Evolutionary conservation across 2,113 vertebrate species (phyloP).

Genomic region (Neolamprologus kungweensis): DNA sequence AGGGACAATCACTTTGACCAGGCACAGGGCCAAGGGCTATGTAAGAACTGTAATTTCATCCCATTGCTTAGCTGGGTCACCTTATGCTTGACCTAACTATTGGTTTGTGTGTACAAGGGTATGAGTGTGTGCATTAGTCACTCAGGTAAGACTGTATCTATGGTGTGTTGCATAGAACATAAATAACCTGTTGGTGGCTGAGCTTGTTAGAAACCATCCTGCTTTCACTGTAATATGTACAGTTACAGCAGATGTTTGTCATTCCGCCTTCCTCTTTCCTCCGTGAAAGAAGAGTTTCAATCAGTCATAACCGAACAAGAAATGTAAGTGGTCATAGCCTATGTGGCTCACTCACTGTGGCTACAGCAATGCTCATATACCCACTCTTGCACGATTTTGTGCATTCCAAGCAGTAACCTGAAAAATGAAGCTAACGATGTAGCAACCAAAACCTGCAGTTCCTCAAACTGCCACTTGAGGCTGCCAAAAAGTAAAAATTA

Average conservation of each 20-base stretch:
- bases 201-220: background rate
- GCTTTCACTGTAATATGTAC: background rate
- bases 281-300: background rate
- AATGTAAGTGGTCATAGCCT: background rate
- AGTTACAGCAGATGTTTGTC: background rate
- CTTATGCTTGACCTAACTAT: conserved; percentile 49
- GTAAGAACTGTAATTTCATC: conserved; percentile 49
- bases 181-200: background rate
- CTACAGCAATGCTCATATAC: background rate
- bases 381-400: background rate
- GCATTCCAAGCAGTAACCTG: background rate
- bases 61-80: conserved; percentile 45
- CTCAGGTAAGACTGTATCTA: background rate
- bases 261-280: background rate
- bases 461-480: background rate
- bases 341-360: background rate
- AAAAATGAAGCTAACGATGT: background rate
- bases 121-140: background rate
- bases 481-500: background rate
- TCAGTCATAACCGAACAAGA: background rate
- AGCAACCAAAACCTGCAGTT: background rate
- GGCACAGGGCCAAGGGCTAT: conserved; percentile 50
- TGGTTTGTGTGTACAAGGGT: background rate
- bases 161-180: background rate
- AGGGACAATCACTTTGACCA: conserved; percentile 55